Evolutionary conservation across 2,113 vertebrate species (phyloP).

Genomic region (Sigmodon hispidus): DNA sequence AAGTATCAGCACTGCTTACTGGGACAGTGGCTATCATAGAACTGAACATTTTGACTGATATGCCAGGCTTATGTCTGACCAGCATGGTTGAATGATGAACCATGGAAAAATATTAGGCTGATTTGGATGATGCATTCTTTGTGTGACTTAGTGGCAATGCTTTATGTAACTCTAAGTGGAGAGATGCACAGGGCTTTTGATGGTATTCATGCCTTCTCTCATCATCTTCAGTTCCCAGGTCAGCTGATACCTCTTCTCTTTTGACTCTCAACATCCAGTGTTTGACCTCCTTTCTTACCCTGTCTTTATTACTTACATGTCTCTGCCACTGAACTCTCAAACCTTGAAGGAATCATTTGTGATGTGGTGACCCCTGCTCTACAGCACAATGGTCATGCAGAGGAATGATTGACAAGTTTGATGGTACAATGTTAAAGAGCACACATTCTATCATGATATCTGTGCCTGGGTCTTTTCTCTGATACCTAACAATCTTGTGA

Average conservation of each 20-base stretch:
- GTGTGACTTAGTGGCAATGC: too few relatives aligned
- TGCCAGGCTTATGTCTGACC: neutral
- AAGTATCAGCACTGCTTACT: fast-evolving
- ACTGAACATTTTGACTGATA: neutral
- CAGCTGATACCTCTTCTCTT: neutral
- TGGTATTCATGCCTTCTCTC: neutral
- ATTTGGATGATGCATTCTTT: neutral
- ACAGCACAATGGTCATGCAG: too few relatives aligned
- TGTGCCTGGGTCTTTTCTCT: neutral
- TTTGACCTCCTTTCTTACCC: neutral
- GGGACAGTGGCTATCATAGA: neutral
- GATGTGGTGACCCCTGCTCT: neutral
- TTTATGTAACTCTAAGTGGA: neutral
- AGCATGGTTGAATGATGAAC: too few relatives aligned
- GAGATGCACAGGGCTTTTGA: neutral
- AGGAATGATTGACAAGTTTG: neutral
- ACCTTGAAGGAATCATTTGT: neutral
- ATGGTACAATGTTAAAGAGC: neutral
- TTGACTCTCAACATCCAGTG: neutral
- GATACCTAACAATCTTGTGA: neutral
- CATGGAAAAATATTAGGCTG: too few relatives aligned
- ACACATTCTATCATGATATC: neutral
- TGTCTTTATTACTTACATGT: too few relatives aligned
- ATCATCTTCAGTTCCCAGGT: neutral
- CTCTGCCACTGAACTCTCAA: neutral